Percentiles rank a stretch among this genome's conserved stretches.
Conservation (phyloP, 2,797 vertebrate genomes). For the Leptoclinus maculatus region DNA sequence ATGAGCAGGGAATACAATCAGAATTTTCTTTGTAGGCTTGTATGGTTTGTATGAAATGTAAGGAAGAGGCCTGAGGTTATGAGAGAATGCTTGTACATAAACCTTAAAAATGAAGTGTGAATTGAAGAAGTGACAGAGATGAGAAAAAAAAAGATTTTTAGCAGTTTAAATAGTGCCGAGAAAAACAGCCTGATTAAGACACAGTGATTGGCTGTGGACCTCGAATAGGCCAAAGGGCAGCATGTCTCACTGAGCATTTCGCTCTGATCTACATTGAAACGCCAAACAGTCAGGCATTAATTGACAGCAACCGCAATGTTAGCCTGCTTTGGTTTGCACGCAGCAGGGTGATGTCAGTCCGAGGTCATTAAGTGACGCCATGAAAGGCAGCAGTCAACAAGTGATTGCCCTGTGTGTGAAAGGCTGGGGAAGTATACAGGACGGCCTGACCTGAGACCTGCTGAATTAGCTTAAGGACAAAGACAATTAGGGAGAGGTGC, state of each 20-base stretch:
- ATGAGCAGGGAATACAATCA: slow-evolving; percentile 2
- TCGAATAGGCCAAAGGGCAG: background rate
- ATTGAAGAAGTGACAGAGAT: background rate
- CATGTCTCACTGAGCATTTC: background rate
- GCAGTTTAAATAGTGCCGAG: background rate
- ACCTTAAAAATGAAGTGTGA: background rate
- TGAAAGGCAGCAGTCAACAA: slow-evolving; percentile 26
- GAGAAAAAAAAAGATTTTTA: slow-evolving; percentile 2
- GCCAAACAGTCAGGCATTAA: background rate
- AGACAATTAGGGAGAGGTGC: slow-evolving; percentile 42
- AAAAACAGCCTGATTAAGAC: background rate
- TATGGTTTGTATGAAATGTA: slow-evolving; percentile 32
- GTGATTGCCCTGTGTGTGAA: slow-evolving; percentile 15
- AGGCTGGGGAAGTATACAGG: slow-evolving; percentile 38
- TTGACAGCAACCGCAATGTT: slow-evolving; percentile 11
- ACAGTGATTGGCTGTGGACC: background rate
- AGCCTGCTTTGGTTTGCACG: slow-evolving; percentile 22
- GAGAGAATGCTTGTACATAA: slow-evolving; percentile 13
- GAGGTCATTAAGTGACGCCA: slow-evolving; percentile 33
- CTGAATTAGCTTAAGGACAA: slow-evolving; percentile 46
- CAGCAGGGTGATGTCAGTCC: slow-evolving; percentile 19
- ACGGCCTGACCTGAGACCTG: slow-evolving; percentile 45
- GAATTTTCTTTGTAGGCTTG: slow-evolving; percentile 7
- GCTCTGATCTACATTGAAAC: background rate
- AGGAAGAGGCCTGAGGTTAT: slow-evolving; percentile 19